Evolutionary conservation across 2,113 vertebrate species (phyloP).

Genomic region (Chrysochloris asiatica): DNA sequence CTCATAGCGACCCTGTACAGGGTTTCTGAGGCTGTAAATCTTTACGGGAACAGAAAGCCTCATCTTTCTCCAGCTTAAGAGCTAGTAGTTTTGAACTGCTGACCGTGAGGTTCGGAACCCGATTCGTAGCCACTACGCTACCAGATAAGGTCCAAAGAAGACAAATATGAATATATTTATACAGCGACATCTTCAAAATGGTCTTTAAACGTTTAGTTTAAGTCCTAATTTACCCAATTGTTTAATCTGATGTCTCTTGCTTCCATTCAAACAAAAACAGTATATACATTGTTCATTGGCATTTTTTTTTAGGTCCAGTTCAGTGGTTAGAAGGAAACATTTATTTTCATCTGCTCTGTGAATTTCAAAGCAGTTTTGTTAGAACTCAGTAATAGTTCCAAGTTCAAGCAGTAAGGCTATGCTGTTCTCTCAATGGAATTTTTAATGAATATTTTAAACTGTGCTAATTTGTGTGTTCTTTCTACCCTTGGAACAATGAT

Average conservation of each 20-base stretch:
- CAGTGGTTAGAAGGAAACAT: not conserved
- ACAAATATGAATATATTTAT: not conserved
- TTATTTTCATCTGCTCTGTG: not conserved
- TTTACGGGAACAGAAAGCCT: too few species aligned
- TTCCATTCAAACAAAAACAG: not conserved
- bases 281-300: not conserved
- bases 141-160: not conserved
- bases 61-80: too few species aligned
- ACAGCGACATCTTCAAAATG: not conserved
- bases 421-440: slow-evolving; percentile 14
- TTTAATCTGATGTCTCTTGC: not conserved
- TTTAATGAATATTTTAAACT: slow-evolving; percentile 36
- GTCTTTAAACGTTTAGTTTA: not conserved
- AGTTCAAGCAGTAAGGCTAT: slow-evolving; percentile 27
- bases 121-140: too few species aligned
- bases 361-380: not conserved
- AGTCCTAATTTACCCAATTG: not conserved
- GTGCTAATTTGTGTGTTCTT: slow-evolving; percentile 42
- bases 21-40: too few species aligned
- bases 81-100: too few species aligned
- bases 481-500: slow-evolving; percentile 18
- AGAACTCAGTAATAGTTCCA: not conserved
- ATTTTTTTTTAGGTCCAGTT: not conserved
- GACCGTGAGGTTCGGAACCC: too few species aligned
- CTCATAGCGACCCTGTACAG: too few species aligned